phyloP scores from a whole-genome alignment of 2,113 vertebrate species.

The Vulpes ferrilata region DNA sequence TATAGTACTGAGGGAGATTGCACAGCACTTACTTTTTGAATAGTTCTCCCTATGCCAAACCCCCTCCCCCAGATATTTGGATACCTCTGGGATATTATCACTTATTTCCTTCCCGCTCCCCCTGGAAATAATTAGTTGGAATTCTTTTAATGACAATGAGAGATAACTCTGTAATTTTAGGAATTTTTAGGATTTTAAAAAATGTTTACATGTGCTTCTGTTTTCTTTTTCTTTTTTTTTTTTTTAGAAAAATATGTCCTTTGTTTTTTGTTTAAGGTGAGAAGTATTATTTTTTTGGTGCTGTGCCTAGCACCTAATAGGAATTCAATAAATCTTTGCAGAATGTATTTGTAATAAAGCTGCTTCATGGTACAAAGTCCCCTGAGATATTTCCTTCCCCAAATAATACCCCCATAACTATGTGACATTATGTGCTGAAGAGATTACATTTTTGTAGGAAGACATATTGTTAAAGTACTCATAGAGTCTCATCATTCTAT shows the following conservation, averaged over 20 bases:
- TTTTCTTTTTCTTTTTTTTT: not conserved
- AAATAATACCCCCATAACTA: not conserved
- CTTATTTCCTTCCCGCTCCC: not conserved
- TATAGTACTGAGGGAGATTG: not conserved
- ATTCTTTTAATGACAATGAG: not conserved
- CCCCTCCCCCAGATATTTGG: not conserved
- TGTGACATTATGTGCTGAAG: not conserved
- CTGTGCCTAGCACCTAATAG: not conserved
- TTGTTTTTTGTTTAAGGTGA: not conserved
- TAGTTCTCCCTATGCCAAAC: not conserved
- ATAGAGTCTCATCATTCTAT: not conserved
- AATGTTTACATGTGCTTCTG: not conserved
- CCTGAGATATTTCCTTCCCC: too few relatives aligned
- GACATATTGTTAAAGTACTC: not conserved
- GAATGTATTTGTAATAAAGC: not conserved
- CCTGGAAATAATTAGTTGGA: not conserved
- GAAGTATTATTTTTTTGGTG: not conserved
- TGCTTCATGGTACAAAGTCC: not conserved
- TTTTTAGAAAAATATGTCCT: not conserved
- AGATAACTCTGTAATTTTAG: not conserved
- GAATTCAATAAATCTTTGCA: not conserved
- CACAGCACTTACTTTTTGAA: not conserved
- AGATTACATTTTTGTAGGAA: not conserved
- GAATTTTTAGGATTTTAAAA: not conserved
- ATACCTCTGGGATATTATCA: not conserved